Evolutionary conservation across 23 tunicate genomes (phyloP).

Genomic region (Aplidium turbinatum): DNA sequence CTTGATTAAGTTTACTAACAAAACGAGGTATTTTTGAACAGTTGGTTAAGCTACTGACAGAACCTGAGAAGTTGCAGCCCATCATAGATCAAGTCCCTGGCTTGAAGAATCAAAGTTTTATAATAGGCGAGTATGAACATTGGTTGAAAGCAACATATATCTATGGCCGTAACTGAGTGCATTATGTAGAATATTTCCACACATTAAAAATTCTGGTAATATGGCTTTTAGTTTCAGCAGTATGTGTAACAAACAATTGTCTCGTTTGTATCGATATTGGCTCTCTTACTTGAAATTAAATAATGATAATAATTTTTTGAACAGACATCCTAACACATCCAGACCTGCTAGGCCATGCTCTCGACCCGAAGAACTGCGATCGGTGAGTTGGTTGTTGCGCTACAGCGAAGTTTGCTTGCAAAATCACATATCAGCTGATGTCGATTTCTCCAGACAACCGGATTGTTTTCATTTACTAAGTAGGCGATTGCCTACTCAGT

Average conservation of each 20-base stretch:
- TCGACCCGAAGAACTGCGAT: slow-evolving; percentile 25
- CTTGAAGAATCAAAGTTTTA: slow-evolving; percentile 2
- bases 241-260: not conserved
- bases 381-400: not conserved
- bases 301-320: not conserved
- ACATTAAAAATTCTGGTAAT: not conserved
- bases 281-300: no score
- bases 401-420: no score
- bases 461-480: no score
- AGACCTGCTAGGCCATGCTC: slow-evolving; percentile 13
- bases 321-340: slow-evolving; percentile 25
- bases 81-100: slow-evolving; percentile 21
- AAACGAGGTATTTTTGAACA: not conserved
- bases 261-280: no score
- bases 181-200: not conserved
- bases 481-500: no score
- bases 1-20: no score
- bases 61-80: slow-evolving; percentile 15
- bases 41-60: slow-evolving; percentile 16
- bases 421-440: no score
- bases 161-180: not conserved
- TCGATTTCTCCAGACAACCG: no score
- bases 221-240: not conserved
- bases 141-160: not conserved
- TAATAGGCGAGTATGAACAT: no score